These are phyloP conservation scores for Brachypalpus laphriformis DNA, from an alignment of 2,888 invertebrate species.

Conservation along the genomic window DNA sequence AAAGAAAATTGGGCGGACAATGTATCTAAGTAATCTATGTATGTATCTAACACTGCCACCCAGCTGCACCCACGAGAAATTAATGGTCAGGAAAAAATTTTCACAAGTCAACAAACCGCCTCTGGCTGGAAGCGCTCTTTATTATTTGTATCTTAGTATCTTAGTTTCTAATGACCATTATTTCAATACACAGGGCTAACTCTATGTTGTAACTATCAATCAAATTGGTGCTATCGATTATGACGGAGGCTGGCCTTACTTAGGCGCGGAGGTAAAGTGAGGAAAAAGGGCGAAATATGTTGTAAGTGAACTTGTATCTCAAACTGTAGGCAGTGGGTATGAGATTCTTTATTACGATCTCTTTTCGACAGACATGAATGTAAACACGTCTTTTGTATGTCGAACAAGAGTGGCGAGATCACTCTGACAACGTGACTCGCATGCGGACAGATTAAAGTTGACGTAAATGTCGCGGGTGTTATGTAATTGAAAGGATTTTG, in stretches of 20 bases:
- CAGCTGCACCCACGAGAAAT: conserved; percentile 10
- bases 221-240: conserved; percentile 5
- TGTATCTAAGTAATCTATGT: too few relatives aligned
- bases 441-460: not conserved
- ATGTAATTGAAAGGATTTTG: conserved; percentile 16
- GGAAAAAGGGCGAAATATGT: not conserved
- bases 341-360: not conserved
- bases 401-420: conserved; percentile 14
- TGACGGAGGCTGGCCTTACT: not conserved
- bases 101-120: conserved; percentile 1
- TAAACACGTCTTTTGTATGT: conserved; percentile 3
- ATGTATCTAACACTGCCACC: not conserved
- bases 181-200: not conserved
- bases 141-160: not conserved
- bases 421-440: conserved; percentile 17
- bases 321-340: not conserved
- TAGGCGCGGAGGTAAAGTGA: not conserved
- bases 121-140: not conserved
- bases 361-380: not conserved
- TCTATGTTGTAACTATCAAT: not conserved
- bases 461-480: not conserved
- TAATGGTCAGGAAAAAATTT: not conserved
- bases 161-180: not conserved
- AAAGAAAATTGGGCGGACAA: conserved; percentile 21
- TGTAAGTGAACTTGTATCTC: not conserved